A percentile compares a stretch with the other conserved stretches of the same genome.
Conservation (phyloP, 1,140 invertebrate genomes). For the Anthonomus grandis region DNA sequence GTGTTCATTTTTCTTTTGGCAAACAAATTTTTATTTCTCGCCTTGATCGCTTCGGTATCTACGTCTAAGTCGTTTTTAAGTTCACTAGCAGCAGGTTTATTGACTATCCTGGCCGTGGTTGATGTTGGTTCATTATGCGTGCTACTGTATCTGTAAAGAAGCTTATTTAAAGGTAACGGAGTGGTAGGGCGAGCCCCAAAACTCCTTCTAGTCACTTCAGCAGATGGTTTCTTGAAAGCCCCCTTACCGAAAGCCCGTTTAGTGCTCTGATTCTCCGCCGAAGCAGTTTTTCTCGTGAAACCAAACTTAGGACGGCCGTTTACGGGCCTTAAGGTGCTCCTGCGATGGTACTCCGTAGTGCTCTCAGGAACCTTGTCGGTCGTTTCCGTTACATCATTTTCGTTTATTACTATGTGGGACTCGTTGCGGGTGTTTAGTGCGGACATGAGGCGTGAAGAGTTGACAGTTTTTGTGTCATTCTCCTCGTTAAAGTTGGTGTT, state of each 20-base stretch:
- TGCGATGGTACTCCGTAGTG: conserved; percentile 16
- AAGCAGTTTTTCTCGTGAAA: neutral
- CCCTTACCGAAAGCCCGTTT: neutral
- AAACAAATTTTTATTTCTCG: conserved; percentile 54
- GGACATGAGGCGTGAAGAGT: too few species aligned
- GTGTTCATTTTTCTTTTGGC: conserved; percentile 47
- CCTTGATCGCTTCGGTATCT: conserved; percentile 36
- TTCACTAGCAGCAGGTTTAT: conserved; percentile 2
- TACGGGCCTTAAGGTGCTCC: conserved; percentile 28
- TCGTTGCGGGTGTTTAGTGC: conserved; percentile 10
- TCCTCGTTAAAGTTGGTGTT: conserved; percentile 24
- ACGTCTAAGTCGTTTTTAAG: conserved; percentile 13
- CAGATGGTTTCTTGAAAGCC: neutral
- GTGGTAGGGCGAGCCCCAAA: neutral
- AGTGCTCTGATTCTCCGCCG: neutral
- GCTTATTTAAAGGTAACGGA: conserved; percentile 20
- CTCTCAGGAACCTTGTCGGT: conserved; percentile 7
- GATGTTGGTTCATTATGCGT: conserved; percentile 8
- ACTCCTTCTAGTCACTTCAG: neutral
- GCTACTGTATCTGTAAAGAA: conserved; percentile 28
- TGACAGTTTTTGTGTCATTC: conserved; percentile 16
- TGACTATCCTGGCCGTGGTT: neutral
- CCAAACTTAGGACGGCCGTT: conserved; percentile 25
- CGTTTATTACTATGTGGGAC: neutral
- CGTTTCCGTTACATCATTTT: neutral